Evolutionary conservation across 1,140 invertebrate genomes (phyloP).

Genomic region (Dendroctonus ponderosae): DNA sequence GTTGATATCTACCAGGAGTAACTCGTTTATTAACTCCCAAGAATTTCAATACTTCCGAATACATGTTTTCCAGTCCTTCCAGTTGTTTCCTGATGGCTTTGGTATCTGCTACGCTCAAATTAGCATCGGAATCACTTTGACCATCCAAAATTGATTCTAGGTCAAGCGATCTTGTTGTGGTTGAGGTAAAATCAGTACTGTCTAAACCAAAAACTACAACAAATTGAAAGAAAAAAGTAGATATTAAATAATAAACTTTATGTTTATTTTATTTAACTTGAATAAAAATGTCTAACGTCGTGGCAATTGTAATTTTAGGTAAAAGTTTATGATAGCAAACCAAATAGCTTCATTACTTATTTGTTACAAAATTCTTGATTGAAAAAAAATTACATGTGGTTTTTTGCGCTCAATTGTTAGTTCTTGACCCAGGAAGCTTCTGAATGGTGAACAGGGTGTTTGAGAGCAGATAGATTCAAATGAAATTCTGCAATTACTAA

Average conservation of each 20-base stretch:
- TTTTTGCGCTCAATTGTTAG: too few species aligned
- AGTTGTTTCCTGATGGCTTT: conserved; percentile 78
- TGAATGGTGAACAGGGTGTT: too few species aligned
- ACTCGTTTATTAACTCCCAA: conserved; percentile 66
- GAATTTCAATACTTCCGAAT: conserved; percentile 70
- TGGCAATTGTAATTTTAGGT: too few species aligned
- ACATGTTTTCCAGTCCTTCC: conserved; percentile 86
- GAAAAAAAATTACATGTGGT: too few species aligned
- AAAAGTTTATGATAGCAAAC: too few species aligned
- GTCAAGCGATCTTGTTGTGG: conserved; percentile 71
- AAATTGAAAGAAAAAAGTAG: conserved; percentile 31
- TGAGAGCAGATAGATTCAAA: too few species aligned
- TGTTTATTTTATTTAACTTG: neutral
- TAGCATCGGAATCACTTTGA: conserved; percentile 67
- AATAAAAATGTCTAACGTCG: too few species aligned
- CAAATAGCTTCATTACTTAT: too few species aligned
- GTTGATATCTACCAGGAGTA: conserved; percentile 54
- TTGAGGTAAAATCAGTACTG: conserved; percentile 73
- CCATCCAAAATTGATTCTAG: conserved; percentile 78
- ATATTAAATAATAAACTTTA: conserved; percentile 1
- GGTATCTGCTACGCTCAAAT: conserved; percentile 74
- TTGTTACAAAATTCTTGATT: too few species aligned
- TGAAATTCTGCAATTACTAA: too few species aligned
- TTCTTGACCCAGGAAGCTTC: too few species aligned
- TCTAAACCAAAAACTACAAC: conserved; percentile 67